Conservation (phyloP, 2,888 invertebrate species). For the Oscheius sp. region DNA sequence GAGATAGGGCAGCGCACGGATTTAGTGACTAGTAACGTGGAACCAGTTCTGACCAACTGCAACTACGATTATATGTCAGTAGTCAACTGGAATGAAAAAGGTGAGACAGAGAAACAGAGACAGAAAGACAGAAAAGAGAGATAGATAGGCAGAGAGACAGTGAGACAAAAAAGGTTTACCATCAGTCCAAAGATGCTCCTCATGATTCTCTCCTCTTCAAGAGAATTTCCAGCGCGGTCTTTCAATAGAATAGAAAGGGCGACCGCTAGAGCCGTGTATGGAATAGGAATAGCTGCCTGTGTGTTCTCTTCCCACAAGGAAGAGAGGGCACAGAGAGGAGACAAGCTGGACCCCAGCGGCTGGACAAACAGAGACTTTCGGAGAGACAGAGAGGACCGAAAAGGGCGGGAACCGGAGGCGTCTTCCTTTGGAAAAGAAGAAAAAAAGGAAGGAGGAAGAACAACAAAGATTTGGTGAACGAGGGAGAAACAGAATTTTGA, state of each 20-base stretch:
- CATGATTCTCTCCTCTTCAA: not conserved
- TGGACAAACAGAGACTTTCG: not conserved
- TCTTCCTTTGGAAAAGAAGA: not conserved
- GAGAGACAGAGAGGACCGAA: not conserved
- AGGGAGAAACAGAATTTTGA: too few relatives aligned
- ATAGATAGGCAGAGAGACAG: too few relatives aligned
- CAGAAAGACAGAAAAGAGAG: too few relatives aligned
- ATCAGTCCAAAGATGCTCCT: not conserved
- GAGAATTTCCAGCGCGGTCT: not conserved
- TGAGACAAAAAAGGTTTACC: not conserved
- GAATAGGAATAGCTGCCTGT: not conserved
- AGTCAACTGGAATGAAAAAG: too few relatives aligned
- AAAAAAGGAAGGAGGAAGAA: not conserved
- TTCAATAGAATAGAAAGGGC: not conserved
- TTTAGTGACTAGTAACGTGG: too few relatives aligned
- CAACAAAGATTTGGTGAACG: not conserved
- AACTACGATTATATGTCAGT: too few relatives aligned
- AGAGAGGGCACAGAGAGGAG: not conserved
- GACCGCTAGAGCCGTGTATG: not conserved
- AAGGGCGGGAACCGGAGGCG: constrained; percentile 1
- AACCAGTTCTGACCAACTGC: too few relatives aligned
- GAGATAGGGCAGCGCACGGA: too few relatives aligned
- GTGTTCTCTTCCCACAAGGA: not conserved
- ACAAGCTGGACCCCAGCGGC: not conserved
- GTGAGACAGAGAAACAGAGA: too few relatives aligned